A percentile compares a stretch with the other conserved stretches of the same genome.
Conservation (phyloP, 2,888 invertebrate species). For the Euplagia quadripunctaria region DNA sequence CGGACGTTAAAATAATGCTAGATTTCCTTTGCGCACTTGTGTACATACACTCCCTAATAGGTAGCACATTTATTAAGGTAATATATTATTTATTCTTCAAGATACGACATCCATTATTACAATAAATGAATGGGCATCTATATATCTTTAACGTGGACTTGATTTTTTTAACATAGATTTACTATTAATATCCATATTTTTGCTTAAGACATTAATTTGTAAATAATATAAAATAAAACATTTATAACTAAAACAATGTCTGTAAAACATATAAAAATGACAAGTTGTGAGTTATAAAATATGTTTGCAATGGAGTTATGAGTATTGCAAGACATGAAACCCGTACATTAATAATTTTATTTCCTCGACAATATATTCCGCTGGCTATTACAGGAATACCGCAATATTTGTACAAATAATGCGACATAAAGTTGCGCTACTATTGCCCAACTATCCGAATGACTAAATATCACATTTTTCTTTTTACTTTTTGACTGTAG, state of each 20-base stretch:
- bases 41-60: too few relatives aligned
- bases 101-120: too few relatives aligned
- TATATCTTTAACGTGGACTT: too few relatives aligned
- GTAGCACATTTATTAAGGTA: too few relatives aligned
- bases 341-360: constrained; percentile 35
- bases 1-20: too few relatives aligned
- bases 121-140: too few relatives aligned
- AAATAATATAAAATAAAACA: constrained; percentile 4
- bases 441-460: too few relatives aligned
- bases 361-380: constrained; percentile 17
- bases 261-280: constrained; percentile 17
- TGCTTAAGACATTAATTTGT: neutral
- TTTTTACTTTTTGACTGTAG: too few relatives aligned
- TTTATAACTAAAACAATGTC: constrained; percentile 19
- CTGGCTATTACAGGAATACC: constrained; percentile 9
- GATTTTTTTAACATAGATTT: neutral
- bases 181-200: neutral
- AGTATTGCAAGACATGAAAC: constrained; percentile 29
- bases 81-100: too few relatives aligned
- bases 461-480: too few relatives aligned
- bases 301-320: constrained; percentile 23
- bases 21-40: too few relatives aligned
- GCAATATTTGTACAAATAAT: constrained; percentile 1
- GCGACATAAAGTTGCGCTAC: constrained; percentile 8
- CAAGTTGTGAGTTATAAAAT: constrained; percentile 22